Evolutionary conservation across 2,797 vertebrate species (phyloP).

Genomic region (Pachyuromys duprasi): DNA sequence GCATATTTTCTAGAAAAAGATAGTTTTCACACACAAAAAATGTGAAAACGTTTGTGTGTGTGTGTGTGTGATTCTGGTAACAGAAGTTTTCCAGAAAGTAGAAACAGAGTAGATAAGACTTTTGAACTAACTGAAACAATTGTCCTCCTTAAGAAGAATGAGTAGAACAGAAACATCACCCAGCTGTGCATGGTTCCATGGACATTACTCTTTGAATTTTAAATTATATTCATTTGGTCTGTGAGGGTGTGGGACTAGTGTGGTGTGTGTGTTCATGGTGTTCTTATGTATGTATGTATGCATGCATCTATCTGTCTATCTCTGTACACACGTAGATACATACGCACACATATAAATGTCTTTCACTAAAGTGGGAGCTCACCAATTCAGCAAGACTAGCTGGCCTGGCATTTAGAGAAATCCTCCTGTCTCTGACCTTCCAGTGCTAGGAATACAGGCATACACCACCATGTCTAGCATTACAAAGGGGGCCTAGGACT

Average conservation of each 20-base stretch:
- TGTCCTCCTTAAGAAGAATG: background rate
- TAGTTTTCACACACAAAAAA: background rate
- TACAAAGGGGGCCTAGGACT: background rate
- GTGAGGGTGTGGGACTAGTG: background rate
- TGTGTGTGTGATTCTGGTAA: background rate
- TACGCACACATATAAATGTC: no score
- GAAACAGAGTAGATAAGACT: background rate
- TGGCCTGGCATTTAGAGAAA: background rate
- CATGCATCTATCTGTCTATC: no score
- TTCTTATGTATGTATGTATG: background rate
- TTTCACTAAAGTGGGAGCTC: background rate
- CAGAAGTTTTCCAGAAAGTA: background rate
- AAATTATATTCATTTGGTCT: background rate
- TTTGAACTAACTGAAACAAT: background rate
- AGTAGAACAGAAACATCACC: background rate
- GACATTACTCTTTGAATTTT: background rate
- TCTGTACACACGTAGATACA: background rate
- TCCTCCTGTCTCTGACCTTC: background rate
- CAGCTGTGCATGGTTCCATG: background rate
- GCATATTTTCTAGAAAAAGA: background rate
- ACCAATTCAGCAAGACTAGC: background rate
- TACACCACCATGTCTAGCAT: background rate
- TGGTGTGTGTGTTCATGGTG: background rate
- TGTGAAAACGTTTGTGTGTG: background rate
- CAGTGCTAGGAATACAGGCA: background rate